phyloP scores from a whole-genome alignment of 1,140 invertebrate genomes.

The Solenopsis invicta region DNA sequence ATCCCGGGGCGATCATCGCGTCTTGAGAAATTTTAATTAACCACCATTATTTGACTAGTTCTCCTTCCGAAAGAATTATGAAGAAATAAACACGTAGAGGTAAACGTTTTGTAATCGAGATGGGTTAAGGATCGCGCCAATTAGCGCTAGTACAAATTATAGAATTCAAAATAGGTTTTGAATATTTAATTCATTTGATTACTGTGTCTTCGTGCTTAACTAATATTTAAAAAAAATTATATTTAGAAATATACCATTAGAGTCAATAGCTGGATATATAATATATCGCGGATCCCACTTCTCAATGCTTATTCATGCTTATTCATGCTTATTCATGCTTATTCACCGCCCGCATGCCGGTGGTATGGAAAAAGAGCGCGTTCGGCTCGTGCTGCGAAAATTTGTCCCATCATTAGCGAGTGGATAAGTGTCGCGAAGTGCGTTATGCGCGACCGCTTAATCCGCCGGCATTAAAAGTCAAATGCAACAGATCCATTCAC shows the following conservation, averaged over 20 bases:
- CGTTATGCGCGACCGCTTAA: constrained; percentile 75
- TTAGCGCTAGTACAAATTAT: not conserved
- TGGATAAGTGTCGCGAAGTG: constrained; percentile 76
- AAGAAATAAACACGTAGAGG: not conserved
- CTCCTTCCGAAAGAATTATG: not conserved
- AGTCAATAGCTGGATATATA: not conserved
- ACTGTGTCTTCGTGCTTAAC: not conserved
- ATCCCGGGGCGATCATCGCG: constrained; percentile 52
- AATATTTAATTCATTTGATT: not conserved
- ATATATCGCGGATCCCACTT: not conserved
- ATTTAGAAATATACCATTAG: constrained; percentile 13
- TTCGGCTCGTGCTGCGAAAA: constrained; percentile 64
- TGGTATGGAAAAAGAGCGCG: not conserved
- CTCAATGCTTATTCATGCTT: constrained; percentile 4
- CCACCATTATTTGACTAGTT: not conserved
- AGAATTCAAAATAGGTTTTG: not conserved
- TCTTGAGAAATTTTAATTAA: constrained; percentile 48
- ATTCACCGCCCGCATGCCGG: not conserved
- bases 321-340: not conserved
- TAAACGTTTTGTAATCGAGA: not conserved
- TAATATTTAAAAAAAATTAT: too few species aligned
- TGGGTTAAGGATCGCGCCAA: not conserved
- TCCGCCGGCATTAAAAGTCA: constrained; percentile 82
- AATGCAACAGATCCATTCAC: constrained; percentile 85
- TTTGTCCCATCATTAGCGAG: constrained; percentile 80